Evolutionary conservation across 2,888 invertebrate species (phyloP).

Genomic region (Ctenicera cuprea): DNA sequence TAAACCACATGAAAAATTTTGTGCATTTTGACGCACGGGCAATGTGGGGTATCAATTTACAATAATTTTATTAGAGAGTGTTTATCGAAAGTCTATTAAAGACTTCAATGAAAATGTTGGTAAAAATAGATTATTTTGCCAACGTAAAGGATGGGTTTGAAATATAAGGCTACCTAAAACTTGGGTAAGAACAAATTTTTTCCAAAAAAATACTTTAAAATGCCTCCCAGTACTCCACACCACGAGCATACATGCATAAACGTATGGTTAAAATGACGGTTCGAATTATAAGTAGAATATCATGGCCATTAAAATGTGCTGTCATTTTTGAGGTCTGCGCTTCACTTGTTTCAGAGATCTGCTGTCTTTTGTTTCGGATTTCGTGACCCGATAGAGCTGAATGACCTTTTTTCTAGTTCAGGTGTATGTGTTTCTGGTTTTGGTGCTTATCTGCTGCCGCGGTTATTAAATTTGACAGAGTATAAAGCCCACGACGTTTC

Average conservation of each 20-base stretch:
- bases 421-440: constrained; percentile 35
- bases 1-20: no score
- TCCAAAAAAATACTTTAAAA: no score
- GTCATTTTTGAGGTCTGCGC: constrained; percentile 43
- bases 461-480: constrained; percentile 42
- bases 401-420: constrained; percentile 45
- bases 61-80: no score
- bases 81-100: no score
- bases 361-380: constrained; percentile 37
- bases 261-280: constrained; percentile 12
- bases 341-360: constrained; percentile 40
- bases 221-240: no score
- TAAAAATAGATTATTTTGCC: no score
- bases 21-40: no score
- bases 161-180: no score
- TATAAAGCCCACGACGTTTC: constrained; percentile 38
- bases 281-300: constrained; percentile 32
- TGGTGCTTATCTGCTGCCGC: constrained; percentile 23
- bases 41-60: no score
- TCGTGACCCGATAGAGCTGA: constrained; percentile 44
- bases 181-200: no score
- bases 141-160: no score
- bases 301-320: constrained; percentile 36
- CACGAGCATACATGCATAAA: neutral
- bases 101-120: no score